Evolutionary conservation across 1,140 invertebrate species (phyloP), one percentile per base, ranked within the genome.

Genomic region (Brachionus rubens): DNA sequence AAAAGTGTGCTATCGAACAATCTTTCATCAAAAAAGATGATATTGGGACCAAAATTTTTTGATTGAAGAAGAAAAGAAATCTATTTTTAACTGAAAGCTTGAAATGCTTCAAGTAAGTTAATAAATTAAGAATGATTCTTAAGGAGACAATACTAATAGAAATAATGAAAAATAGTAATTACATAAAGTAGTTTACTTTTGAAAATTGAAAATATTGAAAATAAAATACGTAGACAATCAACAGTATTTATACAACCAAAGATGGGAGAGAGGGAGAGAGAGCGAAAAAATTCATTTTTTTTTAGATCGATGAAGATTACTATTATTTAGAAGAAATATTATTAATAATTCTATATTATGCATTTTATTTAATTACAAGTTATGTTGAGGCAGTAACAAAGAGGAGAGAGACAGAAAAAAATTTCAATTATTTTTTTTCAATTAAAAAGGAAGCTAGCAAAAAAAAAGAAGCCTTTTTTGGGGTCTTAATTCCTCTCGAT

Each of bases 341-440:
- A 59, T 59, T 36, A 59, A 59, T 59, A 59, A 33, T 59, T 30
- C 30, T n/a, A n/a, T n/a, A n/a, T n/a, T n/a, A n/a, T n/a, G n/a
- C n/a, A n/a, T 59, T 59, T 36, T 4, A 59, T 59, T 19, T 65
- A 43, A 41, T 65, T 65, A 65, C 59, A 65, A 65, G 59, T 65
- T 65, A 5, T 21, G 41, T 33, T 59, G 33, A 59, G 30, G 54
- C 54, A 59, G 30, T n/a, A 33, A 59, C 33, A 36, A 30, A 54
- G 21, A 54, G n/a, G n/a, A 59, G 19, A 59, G 19, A 26, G 36
- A 33, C 19, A 28, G 14, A 33, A 6, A 46, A 26, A 65, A 65
- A 65, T 41, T 65, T 65, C 59, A 65, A 65, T 65, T 65, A 65
- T 46, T 46, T 46, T 46, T 65, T 65, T 65, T 46, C 40, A 65